A percentile compares a stretch with the other conserved stretches of the same genome.
Conservation (phyloP, 2,113 vertebrate species). For the Spizaetus ornatus region DNA sequence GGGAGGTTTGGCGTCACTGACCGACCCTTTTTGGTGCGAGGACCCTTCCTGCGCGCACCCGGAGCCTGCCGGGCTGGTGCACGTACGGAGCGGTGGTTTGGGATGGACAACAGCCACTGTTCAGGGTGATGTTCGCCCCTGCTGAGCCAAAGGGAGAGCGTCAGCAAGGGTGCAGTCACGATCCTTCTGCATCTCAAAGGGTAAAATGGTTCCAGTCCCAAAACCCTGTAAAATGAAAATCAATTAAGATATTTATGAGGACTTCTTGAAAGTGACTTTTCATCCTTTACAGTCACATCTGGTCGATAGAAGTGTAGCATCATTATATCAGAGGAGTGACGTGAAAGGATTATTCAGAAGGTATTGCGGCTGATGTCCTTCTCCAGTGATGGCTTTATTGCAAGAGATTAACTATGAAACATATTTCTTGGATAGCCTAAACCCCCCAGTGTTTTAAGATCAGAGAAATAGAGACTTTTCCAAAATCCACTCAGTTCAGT, state of each 20-base stretch:
- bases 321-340: neutral
- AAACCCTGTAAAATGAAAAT: neutral
- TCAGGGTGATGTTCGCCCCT: neutral
- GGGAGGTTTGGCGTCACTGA: neutral
- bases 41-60: rapidly evolving
- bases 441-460: neutral
- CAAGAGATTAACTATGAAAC: neutral
- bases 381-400: neutral
- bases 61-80: neutral
- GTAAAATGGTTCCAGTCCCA: neutral
- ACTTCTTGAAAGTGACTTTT: neutral
- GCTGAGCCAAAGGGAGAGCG: neutral
- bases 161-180: neutral
- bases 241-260: neutral
- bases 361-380: neutral
- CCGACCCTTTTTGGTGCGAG: neutral
- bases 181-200: neutral
- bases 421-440: neutral
- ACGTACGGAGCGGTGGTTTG: rapidly evolving
- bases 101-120: neutral
- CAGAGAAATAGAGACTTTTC: neutral
- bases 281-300: neutral
- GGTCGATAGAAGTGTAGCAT: neutral
- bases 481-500: neutral
- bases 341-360: neutral